Conservation (phyloP, 2,113 vertebrate species). For the Mus pahari region DNA sequence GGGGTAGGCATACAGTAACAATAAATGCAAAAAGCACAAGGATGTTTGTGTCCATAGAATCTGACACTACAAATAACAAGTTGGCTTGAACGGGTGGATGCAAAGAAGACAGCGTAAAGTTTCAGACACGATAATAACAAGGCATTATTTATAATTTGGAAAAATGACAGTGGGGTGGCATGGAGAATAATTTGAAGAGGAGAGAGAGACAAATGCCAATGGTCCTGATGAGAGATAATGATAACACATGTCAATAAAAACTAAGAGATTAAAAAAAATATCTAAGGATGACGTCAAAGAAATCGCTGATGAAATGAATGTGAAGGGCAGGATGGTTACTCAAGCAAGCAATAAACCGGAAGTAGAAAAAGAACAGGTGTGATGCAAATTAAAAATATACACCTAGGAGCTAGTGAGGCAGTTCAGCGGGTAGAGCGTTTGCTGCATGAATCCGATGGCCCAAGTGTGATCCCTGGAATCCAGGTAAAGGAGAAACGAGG, state of each 20-base stretch:
- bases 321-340: not conserved
- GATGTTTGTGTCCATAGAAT: not conserved
- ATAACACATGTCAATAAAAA: not conserved
- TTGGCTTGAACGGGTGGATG: not conserved
- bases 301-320: not conserved
- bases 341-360: not conserved
- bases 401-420: not conserved
- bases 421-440: not conserved
- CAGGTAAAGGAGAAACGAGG: too few species aligned
- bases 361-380: not conserved
- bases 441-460: not conserved
- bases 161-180: not conserved
- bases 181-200: not conserved
- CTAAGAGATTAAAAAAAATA: not conserved
- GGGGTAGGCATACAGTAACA: not conserved
- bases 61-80: not conserved
- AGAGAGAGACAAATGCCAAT: conserved; percentile 12
- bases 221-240: not conserved
- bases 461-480: not conserved
- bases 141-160: not conserved
- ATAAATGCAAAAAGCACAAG: not conserved
- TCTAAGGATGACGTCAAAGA: not conserved
- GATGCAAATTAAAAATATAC: not conserved
- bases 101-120: not conserved
- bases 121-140: not conserved